Conservation (phyloP, 1,140 invertebrate species). For the Cherax destructor region DNA sequence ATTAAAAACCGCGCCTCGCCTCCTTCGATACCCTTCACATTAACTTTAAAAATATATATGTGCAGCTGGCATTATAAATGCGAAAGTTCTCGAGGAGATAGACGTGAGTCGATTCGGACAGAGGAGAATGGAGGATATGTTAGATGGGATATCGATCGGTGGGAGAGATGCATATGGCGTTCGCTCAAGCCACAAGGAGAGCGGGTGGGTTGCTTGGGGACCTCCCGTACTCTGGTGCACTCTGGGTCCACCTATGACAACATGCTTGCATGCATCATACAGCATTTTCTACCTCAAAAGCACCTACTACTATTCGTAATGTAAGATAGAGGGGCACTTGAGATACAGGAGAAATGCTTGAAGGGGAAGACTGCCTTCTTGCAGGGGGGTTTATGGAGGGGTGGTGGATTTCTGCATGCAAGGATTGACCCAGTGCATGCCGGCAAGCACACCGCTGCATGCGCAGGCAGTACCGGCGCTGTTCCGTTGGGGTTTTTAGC, state of each 20-base stretch:
- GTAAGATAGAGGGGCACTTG: not conserved
- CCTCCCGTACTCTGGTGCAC: constrained; percentile 24
- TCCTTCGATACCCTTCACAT: constrained; percentile 1
- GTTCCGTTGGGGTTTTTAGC: constrained; percentile 44
- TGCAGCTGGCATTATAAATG: too few species aligned
- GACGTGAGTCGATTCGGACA: too few species aligned
- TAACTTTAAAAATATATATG: not conserved
- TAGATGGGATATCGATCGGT: constrained; percentile 58
- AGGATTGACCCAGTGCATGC: constrained; percentile 66
- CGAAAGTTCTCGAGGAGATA: too few species aligned
- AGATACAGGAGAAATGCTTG: constrained; percentile 1
- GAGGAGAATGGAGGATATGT: constrained; percentile 33
- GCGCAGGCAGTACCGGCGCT: constrained; percentile 59
- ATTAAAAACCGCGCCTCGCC: not conserved
- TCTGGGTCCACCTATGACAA: constrained; percentile 15
- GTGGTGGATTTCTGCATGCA: constrained; percentile 66
- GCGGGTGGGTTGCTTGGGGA: constrained; percentile 57
- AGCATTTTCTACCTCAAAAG: not conserved
- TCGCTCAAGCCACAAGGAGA: constrained; percentile 55
- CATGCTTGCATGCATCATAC: constrained; percentile 30
- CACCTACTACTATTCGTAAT: not conserved
- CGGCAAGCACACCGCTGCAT: constrained; percentile 66
- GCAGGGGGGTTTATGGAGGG: constrained; percentile 50
- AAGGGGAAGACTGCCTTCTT: constrained; percentile 27
- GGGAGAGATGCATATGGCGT: constrained; percentile 45